A percentile compares a stretch with the other conserved stretches of the same genome.
phyloP scores from a whole-genome alignment of 2,113 vertebrate genomes.

The Platichthys stellatus region DNA sequence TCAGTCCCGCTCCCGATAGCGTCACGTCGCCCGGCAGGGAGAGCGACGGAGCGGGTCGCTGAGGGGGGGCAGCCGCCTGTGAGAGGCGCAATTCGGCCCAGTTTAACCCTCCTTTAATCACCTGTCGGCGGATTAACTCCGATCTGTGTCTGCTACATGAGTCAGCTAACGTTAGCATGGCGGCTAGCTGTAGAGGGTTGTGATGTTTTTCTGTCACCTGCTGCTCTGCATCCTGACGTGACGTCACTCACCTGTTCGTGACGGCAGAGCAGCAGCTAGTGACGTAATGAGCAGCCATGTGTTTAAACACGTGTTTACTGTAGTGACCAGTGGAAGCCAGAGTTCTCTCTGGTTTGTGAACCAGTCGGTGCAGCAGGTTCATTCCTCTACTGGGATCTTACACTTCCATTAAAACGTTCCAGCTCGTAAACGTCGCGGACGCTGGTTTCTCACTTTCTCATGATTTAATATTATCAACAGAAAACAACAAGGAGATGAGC shows the following conservation, averaged over 20 bases:
- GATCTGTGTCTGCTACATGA: conserved; percentile 1
- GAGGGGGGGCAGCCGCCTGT: background rate
- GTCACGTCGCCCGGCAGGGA: fast-evolving
- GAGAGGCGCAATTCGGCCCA: background rate
- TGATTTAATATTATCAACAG: no score
- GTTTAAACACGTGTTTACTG: background rate
- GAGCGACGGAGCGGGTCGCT: background rate
- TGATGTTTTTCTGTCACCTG: background rate
- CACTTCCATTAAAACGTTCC: background rate
- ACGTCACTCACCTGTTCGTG: conserved; percentile 38
- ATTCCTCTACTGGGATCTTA: no score
- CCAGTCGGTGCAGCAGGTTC: no score
- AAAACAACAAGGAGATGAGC: no score
- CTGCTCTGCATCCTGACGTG: conserved; percentile 1
- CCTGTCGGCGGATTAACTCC: background rate
- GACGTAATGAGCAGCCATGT: background rate
- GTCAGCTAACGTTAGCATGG: conserved; percentile 15
- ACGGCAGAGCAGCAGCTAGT: background rate
- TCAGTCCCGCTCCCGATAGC: background rate
- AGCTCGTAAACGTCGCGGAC: background rate
- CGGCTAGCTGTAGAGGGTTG: background rate
- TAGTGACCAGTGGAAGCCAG: no score
- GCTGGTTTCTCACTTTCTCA: no score
- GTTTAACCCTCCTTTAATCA: background rate
- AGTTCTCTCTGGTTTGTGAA: no score